Evolutionary conservation across 2,113 vertebrate species (phyloP), one percentile per base, ranked within the genome.

Genomic region (Epinephelus fuscoguttatus): DNA sequence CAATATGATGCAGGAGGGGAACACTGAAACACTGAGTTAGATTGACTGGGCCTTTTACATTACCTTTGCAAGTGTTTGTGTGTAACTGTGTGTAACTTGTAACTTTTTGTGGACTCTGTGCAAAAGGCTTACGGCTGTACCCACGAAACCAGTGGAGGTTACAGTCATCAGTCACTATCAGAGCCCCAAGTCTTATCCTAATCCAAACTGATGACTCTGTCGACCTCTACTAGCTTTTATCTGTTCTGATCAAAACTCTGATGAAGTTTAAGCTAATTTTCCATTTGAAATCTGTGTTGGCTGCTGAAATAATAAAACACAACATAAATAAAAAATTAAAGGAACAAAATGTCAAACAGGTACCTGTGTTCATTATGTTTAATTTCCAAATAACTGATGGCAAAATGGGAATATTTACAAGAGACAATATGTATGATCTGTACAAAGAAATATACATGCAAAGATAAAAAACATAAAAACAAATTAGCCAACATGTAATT

Each of bases 371-470:
- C 94, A 95, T 95, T 92, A 94, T 73, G 94, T 98, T 98, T 97
- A 97, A 97, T 97, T 96, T 95, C 92, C 95, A 97, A 97, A 97
- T 90, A 90, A 89, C 89, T 95, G 95, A 97, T 97, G 96, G 95
- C 95, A 97, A 97, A 97, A 96, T 89, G 79, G 96, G 95, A 96
- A 95, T 98, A 97, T 97, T 97, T 97, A 98, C 96, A 98, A 93
- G 94, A 95, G 90, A 94, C 95, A 96, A 96, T 94, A 96, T 91
- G 80, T 86, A 89, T 94, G 95, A 94, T 94, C 96, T 98, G 96
- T 98, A 97, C 97, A 98, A 97, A 97, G 95, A 96, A 97, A 97
- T 97, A 96, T 97, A 98, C 96, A 97, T 98, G 97, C 97, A 97
- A 96, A 97, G 94, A 94, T 94, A 95, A 94, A 95, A 84, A 89